Base-by-base conservation (phyloP, 2,113 vertebrate genomes). In the Tylochromis polylepis region DNA sequence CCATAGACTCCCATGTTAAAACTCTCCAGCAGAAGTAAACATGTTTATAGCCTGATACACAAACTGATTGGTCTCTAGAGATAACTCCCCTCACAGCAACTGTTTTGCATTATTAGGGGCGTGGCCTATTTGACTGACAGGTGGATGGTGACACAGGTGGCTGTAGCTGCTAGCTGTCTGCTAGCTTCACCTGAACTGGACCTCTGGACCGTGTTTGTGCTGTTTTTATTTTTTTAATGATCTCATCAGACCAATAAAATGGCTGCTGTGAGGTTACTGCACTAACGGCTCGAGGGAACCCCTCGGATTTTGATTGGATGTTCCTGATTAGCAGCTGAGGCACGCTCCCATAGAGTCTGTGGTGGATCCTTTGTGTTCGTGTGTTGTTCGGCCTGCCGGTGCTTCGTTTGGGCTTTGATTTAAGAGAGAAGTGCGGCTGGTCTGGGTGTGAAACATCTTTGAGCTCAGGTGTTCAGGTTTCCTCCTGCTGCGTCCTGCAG, bases 251-350 rank as follows among this genome's bases (percentile, higher is more conserved):
- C 34, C 12, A 36, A 20, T 65, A n/a, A 36, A 36, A 36, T 65
- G 31, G 41, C 31, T 67, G 62, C 1, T 70, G 65, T 65, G 60
- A 36, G 12, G 31, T 38, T 31, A n/a, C 31, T 65, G 2, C 0
- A n/a, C 60, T 36, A 62, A 36, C 5, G 3, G 3, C 36, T 18
- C 0, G 3, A 62, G 31, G 3, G 31, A 62, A 12, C 31, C 11
- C 9, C n/a, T 43, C 36, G 0, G 62, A 67, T 67, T 41, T 0
- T 22, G 36, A 41, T 67, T 41, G 62, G 36, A 67, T 67, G 36
- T 67, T 41, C 11, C 2, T 41, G 34, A 67, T 67, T 3, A 67
- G 22, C 34, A 67, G 62, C 65, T 6, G 38, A 38, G 62, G 36
- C 38, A 46, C 8, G n/a, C 58, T 31, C 58, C 29, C 8, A 2